These are phyloP conservation scores for Drosophila murphyi DNA, from an alignment of 1,140 invertebrate genomes.

Conservation along the genomic window DNA sequence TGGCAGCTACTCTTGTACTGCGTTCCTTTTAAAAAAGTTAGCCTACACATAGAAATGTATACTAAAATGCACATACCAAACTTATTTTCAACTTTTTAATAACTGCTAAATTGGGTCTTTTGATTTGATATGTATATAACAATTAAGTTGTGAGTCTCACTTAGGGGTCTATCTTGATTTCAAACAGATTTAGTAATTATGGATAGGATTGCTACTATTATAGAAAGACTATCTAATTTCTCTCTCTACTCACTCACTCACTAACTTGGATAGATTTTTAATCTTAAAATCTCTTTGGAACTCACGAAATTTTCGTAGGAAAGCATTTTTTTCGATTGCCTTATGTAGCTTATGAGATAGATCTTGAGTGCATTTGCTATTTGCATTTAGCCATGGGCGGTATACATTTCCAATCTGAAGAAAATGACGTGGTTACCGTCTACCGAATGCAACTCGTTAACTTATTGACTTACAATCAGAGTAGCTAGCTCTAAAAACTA, in stretches of 20 bases:
- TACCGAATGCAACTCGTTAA: conserved; percentile 68
- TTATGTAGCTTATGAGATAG: no score
- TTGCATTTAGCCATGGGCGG: neutral
- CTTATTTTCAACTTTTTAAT: neutral
- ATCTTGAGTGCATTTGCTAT: neutral
- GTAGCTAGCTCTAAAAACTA: conserved; percentile 42
- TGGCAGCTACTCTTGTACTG: neutral
- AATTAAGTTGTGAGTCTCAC: no score
- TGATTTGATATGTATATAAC: no score
- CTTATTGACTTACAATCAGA: conserved; percentile 77
- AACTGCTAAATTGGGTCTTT: neutral
- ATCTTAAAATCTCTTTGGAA: no score
- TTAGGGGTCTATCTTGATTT: no score
- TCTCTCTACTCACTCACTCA: no score
- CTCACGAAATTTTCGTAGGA: no score
- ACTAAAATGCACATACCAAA: neutral
- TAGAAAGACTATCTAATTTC: no score
- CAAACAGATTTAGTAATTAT: no score
- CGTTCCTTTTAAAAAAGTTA: neutral
- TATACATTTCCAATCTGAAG: neutral
- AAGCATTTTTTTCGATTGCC: no score
- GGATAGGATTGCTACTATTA: no score
- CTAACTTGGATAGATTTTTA: no score
- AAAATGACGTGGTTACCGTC: neutral
- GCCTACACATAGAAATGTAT: neutral